A percentile compares a stretch with the other conserved stretches of the same genome.
phyloP scores from a whole-genome alignment of 2,113 vertebrate species.

The Thymallus thymallus region DNA sequence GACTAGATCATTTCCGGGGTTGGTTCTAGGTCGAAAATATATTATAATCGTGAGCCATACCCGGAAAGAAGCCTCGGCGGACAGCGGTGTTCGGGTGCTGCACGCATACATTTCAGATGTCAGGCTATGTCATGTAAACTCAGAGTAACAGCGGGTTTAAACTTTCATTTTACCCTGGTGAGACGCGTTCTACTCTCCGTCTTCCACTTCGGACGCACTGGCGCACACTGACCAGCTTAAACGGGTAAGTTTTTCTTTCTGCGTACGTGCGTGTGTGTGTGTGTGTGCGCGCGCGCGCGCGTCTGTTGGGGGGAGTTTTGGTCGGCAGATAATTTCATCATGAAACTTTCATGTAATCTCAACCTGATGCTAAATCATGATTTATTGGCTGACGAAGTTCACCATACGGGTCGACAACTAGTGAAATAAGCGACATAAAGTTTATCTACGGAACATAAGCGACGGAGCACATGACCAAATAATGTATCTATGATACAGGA shows the following conservation, averaged over 20 bases:
- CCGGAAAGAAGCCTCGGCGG: constrained; percentile 64
- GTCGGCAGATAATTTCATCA: constrained; percentile 14
- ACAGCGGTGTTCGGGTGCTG: constrained; percentile 42
- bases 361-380: too few relatives aligned
- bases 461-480: too few relatives aligned
- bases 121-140: not conserved
- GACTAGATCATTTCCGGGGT: constrained; percentile 73
- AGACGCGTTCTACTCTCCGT: constrained; percentile 10
- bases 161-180: constrained; percentile 35
- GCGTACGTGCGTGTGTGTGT: too few relatives aligned
- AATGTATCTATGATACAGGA: too few relatives aligned
- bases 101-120: constrained; percentile 33
- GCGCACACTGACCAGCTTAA: not conserved
- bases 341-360: too few relatives aligned
- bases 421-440: too few relatives aligned
- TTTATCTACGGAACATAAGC: too few relatives aligned
- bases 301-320: constrained; percentile 36
- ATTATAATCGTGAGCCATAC: constrained; percentile 71
- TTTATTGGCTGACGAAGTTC: too few relatives aligned
- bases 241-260: constrained; percentile 60
- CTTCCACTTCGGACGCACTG: constrained; percentile 43
- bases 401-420: too few relatives aligned
- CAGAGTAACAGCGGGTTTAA: constrained; percentile 10
- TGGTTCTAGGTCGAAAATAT: constrained; percentile 45
- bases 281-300: constrained; percentile 31